These are phyloP conservation scores for Eurystomus glaucurus DNA, from an alignment of 2,797 vertebrate genomes.

Conservation along the genomic window DNA sequence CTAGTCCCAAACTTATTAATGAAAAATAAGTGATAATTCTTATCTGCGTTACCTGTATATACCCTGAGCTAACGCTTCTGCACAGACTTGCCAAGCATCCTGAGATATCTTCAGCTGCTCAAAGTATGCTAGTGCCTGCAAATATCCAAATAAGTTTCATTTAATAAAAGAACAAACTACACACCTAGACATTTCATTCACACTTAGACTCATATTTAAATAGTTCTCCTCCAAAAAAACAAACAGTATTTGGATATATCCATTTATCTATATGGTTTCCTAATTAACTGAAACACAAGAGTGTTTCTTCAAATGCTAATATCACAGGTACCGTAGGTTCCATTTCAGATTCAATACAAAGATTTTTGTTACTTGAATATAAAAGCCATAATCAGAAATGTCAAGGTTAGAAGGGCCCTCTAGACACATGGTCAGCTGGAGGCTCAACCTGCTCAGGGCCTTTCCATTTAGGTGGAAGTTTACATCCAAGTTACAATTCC, in stretches of 20 bases:
- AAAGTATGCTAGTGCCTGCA: slow-evolving; percentile 95
- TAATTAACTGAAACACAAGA: not conserved
- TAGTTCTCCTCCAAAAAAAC: not conserved
- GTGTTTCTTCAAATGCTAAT: not conserved
- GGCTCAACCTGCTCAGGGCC: not conserved
- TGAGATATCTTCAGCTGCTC: slow-evolving; percentile 97
- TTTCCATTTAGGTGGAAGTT: not conserved
- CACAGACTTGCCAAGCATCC: slow-evolving; percentile 97
- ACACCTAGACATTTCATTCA: not conserved
- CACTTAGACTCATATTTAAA: not conserved
- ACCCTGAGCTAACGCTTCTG: slow-evolving; percentile 93
- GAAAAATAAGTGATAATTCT: not conserved
- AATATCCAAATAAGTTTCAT: not conserved
- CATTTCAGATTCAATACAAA: not conserved
- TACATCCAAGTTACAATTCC: not conserved
- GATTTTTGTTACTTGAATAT: not conserved
- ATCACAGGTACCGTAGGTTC: not conserved
- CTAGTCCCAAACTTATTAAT: not conserved
- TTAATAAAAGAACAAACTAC: not conserved
- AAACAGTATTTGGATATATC: not conserved
- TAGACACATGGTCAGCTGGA: not conserved
- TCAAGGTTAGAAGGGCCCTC: not conserved
- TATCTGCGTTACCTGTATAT: slow-evolving; percentile 90
- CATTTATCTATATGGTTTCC: not conserved
- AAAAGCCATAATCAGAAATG: not conserved